Percentiles rank a stretch among this genome's conserved stretches.
phyloP scores from a whole-genome alignment of 1,140 invertebrate species.

The Drosophila cardini region DNA sequence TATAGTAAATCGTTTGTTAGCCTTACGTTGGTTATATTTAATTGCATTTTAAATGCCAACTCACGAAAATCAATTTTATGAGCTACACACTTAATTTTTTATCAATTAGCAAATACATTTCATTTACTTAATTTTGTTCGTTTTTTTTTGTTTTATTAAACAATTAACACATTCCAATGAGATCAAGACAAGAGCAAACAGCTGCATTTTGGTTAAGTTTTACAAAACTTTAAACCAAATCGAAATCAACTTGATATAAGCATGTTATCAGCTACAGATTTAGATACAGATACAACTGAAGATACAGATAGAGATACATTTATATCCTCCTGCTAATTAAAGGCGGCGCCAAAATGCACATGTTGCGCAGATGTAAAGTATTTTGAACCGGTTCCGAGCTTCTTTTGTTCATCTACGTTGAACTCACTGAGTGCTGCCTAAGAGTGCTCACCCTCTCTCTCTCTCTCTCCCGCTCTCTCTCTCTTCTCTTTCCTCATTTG shows the following conservation, averaged over 20 bases:
- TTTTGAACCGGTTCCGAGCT: conserved; percentile 18
- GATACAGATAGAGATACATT: not conserved
- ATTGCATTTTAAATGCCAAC: conserved; percentile 35
- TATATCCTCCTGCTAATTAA: conserved; percentile 39
- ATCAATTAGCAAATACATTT: conserved; percentile 39
- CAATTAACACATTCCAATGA: conserved; percentile 43
- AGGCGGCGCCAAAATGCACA: conserved; percentile 12
- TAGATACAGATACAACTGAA: not conserved
- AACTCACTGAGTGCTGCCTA: no score
- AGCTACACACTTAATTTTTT: conserved; percentile 14
- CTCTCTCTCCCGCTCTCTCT: not conserved
- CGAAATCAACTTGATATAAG: not conserved
- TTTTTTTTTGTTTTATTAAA: conserved; percentile 9
- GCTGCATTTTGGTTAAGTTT: conserved; percentile 1
- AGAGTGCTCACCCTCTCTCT: not conserved
- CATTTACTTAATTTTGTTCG: not conserved
- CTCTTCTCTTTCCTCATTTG: not conserved
- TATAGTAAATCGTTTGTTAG: not conserved
- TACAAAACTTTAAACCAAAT: not conserved
- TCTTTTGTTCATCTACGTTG: not conserved
- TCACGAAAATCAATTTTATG: conserved; percentile 45
- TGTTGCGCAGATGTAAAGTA: conserved; percentile 20
- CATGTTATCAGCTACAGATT: not conserved
- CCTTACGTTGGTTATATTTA: not conserved
- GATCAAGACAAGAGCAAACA: conserved; percentile 9